A percentile compares a stretch with the other conserved stretches of the same genome.
Conservation (phyloP, 2,888 invertebrate genomes). For the Euzetes globulus region DNA sequence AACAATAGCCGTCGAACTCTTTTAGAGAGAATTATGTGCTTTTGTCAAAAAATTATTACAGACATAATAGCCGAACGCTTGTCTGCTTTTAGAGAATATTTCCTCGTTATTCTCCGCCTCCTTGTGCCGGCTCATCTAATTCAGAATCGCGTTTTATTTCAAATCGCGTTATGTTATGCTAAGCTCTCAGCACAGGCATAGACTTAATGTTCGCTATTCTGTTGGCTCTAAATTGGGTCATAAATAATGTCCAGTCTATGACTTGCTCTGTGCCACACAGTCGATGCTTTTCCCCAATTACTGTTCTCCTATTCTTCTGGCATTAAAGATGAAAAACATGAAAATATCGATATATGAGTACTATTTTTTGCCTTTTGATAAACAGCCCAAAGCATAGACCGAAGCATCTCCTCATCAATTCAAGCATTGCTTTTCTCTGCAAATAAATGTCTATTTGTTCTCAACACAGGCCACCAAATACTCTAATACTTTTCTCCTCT, state of each 20-base stretch:
- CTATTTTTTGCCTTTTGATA: conserved; percentile 27
- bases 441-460: conserved; percentile 28
- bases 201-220: conserved; percentile 15
- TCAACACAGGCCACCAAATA: background rate
- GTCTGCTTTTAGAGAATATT: conserved; percentile 23
- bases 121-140: conserved; percentile 19
- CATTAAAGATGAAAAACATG: conserved; percentile 21
- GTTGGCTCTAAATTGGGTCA: conserved; percentile 26
- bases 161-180: conserved; percentile 22
- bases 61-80: conserved; percentile 14
- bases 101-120: background rate
- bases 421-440: background rate
- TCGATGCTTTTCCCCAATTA: conserved; percentile 23
- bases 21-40: conserved; percentile 10
- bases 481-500: background rate
- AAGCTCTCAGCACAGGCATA: background rate
- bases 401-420: conserved; percentile 25
- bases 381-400: background rate
- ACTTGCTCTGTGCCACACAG: background rate
- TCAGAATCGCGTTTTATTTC: conserved; percentile 12
- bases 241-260: conserved; percentile 18
- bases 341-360: conserved; percentile 16
- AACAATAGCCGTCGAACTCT: conserved; percentile 11
- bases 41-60: conserved; percentile 27
- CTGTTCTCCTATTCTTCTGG: background rate